Conservation (phyloP, 35 echinoderm and acorn worm species). For the Patiria miniata region DNA sequence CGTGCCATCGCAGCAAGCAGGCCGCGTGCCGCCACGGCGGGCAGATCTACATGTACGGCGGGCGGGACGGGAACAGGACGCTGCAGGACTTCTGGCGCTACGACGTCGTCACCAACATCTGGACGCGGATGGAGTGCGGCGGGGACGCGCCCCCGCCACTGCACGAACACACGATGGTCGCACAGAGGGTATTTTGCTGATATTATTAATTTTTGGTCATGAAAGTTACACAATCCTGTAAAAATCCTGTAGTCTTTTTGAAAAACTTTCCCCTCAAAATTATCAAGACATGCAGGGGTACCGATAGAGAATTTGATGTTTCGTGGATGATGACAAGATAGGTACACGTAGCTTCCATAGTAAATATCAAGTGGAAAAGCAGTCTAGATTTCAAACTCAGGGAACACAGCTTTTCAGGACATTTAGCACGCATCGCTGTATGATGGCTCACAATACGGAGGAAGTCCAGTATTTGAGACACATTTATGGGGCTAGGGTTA, state of each 20-base stretch:
- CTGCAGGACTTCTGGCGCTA: constrained; percentile 74
- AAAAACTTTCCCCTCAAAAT: too few relatives aligned
- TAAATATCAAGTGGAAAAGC: too few relatives aligned
- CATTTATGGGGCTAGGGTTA: too few relatives aligned
- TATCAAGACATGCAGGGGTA: too few relatives aligned
- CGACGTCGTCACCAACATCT: constrained; percentile 47
- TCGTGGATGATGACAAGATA: too few relatives aligned
- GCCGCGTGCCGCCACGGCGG: constrained; percentile 47
- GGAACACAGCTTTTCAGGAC: too few relatives aligned
- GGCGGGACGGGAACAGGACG: constrained; percentile 46
- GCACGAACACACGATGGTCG: constrained; percentile 72
- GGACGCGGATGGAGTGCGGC: constrained; percentile 66
- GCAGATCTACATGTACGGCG: constrained; percentile 57
- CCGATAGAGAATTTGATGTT: too few relatives aligned
- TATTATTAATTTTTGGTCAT: not conserved
- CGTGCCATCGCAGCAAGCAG: constrained; percentile 47
- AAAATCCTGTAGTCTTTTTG: not conserved
- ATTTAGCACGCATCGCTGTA: too few relatives aligned
- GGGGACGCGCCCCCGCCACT: constrained; percentile 62
- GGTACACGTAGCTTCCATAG: too few relatives aligned
- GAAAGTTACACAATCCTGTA: not conserved
- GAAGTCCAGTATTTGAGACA: too few relatives aligned
- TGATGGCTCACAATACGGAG: too few relatives aligned
- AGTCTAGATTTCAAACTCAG: too few relatives aligned
- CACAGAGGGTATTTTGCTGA: constrained; percentile 43